phyloP scores from a whole-genome alignment of 2,797 vertebrate genomes.

The Mus minutoides region DNA sequence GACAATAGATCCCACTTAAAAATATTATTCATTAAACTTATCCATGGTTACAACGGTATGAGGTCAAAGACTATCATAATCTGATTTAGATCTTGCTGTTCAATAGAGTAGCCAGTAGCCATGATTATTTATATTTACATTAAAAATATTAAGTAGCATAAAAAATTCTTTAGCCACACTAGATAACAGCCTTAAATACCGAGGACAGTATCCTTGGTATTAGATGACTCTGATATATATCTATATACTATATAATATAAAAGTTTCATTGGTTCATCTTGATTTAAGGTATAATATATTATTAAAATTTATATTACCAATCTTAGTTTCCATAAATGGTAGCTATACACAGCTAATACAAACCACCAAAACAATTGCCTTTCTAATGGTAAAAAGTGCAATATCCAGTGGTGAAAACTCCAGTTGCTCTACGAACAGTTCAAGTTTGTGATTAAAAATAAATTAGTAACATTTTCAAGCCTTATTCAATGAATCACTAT shows the following conservation, averaged over 20 bases:
- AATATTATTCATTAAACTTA: constrained; percentile 49
- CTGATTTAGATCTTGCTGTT: neutral
- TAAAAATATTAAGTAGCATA: constrained; percentile 21
- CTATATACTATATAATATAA: neutral
- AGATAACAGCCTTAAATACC: neutral
- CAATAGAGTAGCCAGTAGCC: neutral
- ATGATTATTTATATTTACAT: constrained; percentile 10
- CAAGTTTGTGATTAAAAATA: neutral
- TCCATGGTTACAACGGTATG: neutral
- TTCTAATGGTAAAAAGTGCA: neutral
- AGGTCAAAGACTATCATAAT: constrained; percentile 21
- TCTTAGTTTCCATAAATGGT: constrained; percentile 29
- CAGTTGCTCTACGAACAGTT: neutral
- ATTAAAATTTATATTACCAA: constrained; percentile 44
- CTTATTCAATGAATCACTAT: constrained; percentile 7
- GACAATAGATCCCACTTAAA: constrained; percentile 18
- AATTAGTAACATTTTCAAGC: neutral
- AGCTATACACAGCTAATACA: constrained; percentile 26
- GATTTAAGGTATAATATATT: constrained; percentile 1
- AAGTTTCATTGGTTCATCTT: constrained; percentile 9
- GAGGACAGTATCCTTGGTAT: neutral
- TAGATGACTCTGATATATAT: neutral
- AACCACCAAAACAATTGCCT: constrained; percentile 12
- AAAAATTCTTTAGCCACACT: neutral
- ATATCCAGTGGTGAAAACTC: neutral